phyloP scores from a whole-genome alignment of 2,113 vertebrate species.

The Ancistrus triradiatus region DNA sequence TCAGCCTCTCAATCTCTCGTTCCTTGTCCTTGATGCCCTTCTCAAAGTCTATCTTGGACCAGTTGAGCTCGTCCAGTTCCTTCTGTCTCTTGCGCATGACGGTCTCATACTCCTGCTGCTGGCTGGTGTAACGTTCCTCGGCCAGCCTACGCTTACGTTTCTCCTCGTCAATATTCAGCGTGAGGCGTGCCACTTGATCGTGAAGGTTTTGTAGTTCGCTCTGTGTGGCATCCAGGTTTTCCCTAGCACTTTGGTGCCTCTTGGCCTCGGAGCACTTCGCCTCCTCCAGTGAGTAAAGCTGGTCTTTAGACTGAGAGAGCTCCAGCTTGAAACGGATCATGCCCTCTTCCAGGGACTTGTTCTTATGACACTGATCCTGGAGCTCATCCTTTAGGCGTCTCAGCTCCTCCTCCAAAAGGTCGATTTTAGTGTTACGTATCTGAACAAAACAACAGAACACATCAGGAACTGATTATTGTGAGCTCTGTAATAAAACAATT shows the following conservation, averaged over 20 bases:
- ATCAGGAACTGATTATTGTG: too few relatives aligned
- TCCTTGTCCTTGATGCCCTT: slow-evolving; percentile 94
- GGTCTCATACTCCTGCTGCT: slow-evolving; percentile 86
- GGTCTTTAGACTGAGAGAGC: slow-evolving; percentile 77
- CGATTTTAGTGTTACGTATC: slow-evolving; percentile 93
- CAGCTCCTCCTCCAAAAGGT: slow-evolving; percentile 87
- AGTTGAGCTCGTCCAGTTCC: slow-evolving; percentile 85
- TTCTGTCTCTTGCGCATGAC: slow-evolving; percentile 83
- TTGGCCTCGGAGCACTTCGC: slow-evolving; percentile 77
- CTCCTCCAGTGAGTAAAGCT: slow-evolving; percentile 79
- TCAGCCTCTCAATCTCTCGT: slow-evolving; percentile 89
- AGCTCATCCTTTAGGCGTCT: slow-evolving; percentile 81
- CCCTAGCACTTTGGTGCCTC: slow-evolving; percentile 72
- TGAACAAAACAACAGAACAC: slow-evolving; percentile 50
- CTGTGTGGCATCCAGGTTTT: slow-evolving; percentile 82
- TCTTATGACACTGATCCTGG: slow-evolving; percentile 77
- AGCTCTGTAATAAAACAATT: too few relatives aligned
- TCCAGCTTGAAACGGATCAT: slow-evolving; percentile 79
- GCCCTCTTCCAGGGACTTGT: slow-evolving; percentile 83
- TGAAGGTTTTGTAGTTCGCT: slow-evolving; percentile 82
- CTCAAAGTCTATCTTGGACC: slow-evolving; percentile 87
- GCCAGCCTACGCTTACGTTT: slow-evolving; percentile 85
- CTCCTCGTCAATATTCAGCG: slow-evolving; percentile 87
- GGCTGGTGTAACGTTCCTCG: slow-evolving; percentile 86
- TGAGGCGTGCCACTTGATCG: slow-evolving; percentile 83